Evolutionary conservation across 2,888 invertebrate genomes (phyloP), one percentile per base, ranked within the genome.

Genomic region (Ephialtes manifestator): DNA sequence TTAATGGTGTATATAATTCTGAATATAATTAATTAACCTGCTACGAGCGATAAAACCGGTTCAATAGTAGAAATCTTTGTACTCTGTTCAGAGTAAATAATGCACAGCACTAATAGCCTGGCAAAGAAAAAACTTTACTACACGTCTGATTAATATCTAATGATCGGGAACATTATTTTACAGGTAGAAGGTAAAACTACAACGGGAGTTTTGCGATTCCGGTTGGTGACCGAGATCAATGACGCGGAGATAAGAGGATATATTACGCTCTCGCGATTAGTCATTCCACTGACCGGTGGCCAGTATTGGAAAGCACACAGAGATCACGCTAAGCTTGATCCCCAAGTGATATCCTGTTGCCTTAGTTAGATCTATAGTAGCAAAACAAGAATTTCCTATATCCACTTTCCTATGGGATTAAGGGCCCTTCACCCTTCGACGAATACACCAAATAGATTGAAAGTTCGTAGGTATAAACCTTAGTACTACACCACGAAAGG

Each of bases 181-280:
- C 28, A 46, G 68, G 24, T 15, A 20, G 8, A 24, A 68, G 24
- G 13, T 15, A 46, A 46, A 28, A 24, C 11, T 7, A 28, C 46
- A 68, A 68, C 24, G 24, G 46, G 24, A 39, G 60, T 48, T 28
- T 31, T 31, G 55, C 55, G 35, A 72, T 77, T 77, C 71, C 77
- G 77, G 65, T 65, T 63, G 24, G 24, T 71, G 39, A 28, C 46
- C 43, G 80, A 58, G 55, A 81, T 68, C 35, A 72, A 58, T 77
- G 63, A 60, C 71, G 58, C 81, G 35, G 65, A 65, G 43, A 82
- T 31, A 82, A 46, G 39, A 65, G 77, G 71, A 71, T 76, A 71
- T 76, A 82, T 77, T 65, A 35, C 31, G 28, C 35, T 70, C 13
- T 24, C 35, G 53, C 39, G 51, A 82, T 82, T 82, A 82, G 77